Conservation (phyloP, 2,888 invertebrate species). For the Yponomeuta evonymella region DNA sequence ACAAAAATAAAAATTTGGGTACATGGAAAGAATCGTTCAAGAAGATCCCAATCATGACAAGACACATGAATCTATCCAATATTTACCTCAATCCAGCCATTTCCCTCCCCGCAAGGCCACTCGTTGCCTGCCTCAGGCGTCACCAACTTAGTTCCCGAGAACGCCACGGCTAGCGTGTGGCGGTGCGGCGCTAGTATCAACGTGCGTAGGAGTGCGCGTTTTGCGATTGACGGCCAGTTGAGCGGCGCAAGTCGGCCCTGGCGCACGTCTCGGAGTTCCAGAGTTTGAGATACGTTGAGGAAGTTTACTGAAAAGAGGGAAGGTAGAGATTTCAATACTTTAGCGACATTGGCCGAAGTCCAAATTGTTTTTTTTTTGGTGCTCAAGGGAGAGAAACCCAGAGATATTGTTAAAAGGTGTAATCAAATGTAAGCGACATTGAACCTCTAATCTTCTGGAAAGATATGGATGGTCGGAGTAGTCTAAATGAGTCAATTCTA, state of each 20-base stretch:
- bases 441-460: no score
- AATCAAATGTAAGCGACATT: no score
- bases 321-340: not conserved
- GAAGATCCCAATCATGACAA: no score
- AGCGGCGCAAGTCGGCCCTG: constrained; percentile 44
- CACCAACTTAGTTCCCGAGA: constrained; percentile 39
- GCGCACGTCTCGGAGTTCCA: constrained; percentile 36
- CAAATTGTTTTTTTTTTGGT: no score
- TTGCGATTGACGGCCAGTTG: constrained; percentile 57
- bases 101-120: constrained; percentile 60
- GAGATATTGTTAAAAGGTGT: no score
- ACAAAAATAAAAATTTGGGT: no score
- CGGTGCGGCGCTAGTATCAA: constrained; percentile 53
- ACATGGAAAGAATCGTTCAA: no score
- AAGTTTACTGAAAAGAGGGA: constrained; percentile 40
- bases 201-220: constrained; percentile 36
- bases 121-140: constrained; percentile 22
- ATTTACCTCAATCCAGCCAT: constrained; percentile 71
- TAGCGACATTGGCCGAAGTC: no score
- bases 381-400: no score
- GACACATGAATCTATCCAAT: no score
- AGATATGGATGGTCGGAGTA: no score
- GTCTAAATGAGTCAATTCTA: no score
- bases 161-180: constrained; percentile 48
- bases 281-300: constrained; percentile 51